Percentiles rank a stretch among this genome's conserved stretches.
These are phyloP conservation scores for Cavia aperea DNA, from an alignment of 2,113 vertebrate genomes.

Conservation along the genomic window DNA sequence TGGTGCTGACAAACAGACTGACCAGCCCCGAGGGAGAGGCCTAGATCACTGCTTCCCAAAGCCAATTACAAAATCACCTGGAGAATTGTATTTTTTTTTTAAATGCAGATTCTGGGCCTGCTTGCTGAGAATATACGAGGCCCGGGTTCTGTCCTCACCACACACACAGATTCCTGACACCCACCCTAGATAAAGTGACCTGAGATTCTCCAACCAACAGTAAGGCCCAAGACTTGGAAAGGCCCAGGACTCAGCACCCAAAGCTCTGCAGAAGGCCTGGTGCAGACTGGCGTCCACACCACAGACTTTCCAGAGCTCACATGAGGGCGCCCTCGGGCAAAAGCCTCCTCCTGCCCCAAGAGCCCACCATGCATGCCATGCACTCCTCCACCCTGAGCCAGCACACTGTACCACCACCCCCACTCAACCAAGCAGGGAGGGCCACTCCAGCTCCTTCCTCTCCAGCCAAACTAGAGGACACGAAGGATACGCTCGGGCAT, in stretches of 20 bases:
- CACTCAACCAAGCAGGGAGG: background rate
- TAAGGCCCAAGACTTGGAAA: no score
- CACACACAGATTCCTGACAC: background rate
- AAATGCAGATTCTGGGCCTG: background rate
- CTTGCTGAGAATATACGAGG: background rate
- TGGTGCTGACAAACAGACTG: background rate
- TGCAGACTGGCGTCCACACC: background rate
- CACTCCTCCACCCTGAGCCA: background rate
- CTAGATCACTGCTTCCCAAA: background rate
- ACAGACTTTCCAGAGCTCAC: background rate
- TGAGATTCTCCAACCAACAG: background rate
- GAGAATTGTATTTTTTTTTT: background rate
- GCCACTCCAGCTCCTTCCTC: background rate
- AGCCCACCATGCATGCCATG: background rate
- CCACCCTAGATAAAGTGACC: background rate
- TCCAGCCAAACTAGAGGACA: background rate
- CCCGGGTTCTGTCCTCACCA: background rate
- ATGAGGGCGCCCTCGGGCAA: background rate
- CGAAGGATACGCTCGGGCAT: slow-evolving; percentile 91
- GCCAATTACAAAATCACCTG: background rate
- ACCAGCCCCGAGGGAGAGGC: background rate
- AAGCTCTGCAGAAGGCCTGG: background rate
- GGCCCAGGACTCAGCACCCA: background rate
- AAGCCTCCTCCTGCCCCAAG: background rate
- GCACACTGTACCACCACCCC: background rate